A percentile compares a stretch with the other conserved stretches of the same genome.
These are phyloP conservation scores for Pterostichus niger DNA, from an alignment of 2,888 invertebrate species.

Conservation along the genomic window DNA sequence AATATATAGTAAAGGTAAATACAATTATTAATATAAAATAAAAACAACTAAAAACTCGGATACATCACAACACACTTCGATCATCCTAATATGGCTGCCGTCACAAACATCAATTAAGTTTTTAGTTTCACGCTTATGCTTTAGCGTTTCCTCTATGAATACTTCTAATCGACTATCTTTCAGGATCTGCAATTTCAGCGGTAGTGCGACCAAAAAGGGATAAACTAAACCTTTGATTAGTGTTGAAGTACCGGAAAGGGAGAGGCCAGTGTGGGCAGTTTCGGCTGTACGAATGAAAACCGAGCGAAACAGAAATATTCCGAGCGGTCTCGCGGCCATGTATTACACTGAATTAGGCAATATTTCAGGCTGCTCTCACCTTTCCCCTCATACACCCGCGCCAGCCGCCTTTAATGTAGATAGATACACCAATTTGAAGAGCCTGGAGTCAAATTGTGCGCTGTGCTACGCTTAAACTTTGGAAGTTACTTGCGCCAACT, in stretches of 20 bases:
- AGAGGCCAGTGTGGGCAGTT: too few relatives aligned
- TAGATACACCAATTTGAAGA: conserved; percentile 72
- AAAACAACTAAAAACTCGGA: too few relatives aligned
- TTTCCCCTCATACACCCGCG: not conserved
- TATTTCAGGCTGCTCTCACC: conserved; percentile 70
- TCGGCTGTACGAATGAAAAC: not conserved
- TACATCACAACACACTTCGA: too few relatives aligned
- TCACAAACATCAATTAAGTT: too few relatives aligned
- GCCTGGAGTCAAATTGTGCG: conserved; percentile 58
- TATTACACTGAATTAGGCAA: conserved; percentile 72
- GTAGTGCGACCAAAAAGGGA: too few relatives aligned
- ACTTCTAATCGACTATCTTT: not conserved
- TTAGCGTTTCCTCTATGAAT: too few relatives aligned
- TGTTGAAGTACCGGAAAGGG: too few relatives aligned
- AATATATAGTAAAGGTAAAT: too few relatives aligned
- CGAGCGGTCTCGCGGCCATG: conserved; percentile 70
- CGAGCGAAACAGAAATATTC: conserved; percentile 67
- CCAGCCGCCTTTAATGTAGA: conserved; percentile 71
- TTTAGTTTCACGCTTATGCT: too few relatives aligned
- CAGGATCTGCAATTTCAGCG: not conserved
- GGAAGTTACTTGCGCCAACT: conserved; percentile 48
- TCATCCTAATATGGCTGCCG: too few relatives aligned
- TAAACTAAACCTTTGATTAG: too few relatives aligned
- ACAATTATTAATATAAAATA: too few relatives aligned
- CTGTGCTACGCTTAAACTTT: conserved; percentile 54